Conservation (phyloP, 53 echinoderm and acorn worm species). For the Arbacia lixula region DNA sequence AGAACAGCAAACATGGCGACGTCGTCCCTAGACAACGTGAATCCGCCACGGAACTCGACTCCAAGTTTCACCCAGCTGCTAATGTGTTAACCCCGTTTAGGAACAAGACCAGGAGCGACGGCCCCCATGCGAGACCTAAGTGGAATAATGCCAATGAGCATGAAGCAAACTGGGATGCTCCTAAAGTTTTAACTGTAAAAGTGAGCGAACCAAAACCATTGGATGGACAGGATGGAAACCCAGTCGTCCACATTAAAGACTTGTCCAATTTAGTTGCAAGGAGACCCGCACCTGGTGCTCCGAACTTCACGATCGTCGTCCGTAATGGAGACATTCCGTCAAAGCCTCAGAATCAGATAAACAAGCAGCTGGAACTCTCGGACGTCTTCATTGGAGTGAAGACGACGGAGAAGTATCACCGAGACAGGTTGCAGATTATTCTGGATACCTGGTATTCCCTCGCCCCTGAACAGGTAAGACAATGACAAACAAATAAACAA, state of each 20-base stretch:
- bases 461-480: constrained; percentile 80
- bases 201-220: constrained; percentile 11
- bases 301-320: constrained; percentile 36
- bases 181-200: constrained; percentile 21
- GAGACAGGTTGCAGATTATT: constrained; percentile 62
- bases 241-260: constrained; percentile 6
- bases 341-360: neutral
- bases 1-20: constrained; percentile 20
- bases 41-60: neutral
- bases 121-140: neutral
- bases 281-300: neutral
- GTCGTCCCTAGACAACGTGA: neutral
- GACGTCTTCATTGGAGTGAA: constrained; percentile 97
- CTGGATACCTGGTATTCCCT: constrained; percentile 83
- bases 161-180: constrained; percentile 1
- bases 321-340: constrained; percentile 2
- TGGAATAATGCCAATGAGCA: constrained; percentile 10
- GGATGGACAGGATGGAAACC: neutral
- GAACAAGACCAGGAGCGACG: neutral
- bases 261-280: constrained; percentile 18
- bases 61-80: neutral
- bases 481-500: too few relatives aligned
- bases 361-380: constrained; percentile 38
- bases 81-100: too few relatives aligned
- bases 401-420: constrained; percentile 81